phyloP scores from a whole-genome alignment of 2,113 vertebrate genomes.

The Tor tambroides region DNA sequence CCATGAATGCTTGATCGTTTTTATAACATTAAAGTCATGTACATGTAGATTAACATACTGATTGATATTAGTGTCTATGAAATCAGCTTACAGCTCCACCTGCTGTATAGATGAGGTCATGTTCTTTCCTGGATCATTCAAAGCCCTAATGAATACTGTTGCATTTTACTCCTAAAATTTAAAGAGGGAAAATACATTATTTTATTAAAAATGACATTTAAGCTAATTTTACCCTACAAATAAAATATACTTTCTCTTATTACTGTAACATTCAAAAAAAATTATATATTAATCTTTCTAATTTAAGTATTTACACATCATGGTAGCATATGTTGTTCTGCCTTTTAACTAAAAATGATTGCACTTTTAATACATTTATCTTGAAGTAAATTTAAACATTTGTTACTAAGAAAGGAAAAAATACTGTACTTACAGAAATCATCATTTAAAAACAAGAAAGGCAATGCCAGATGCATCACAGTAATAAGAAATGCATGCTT shows the following conservation, averaged over 20 bases:
- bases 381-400: neutral
- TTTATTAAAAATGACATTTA: neutral
- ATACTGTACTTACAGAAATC: neutral
- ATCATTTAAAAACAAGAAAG: neutral
- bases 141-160: neutral
- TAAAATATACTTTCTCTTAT: neutral
- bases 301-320: neutral
- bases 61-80: neutral
- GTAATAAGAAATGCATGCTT: neutral
- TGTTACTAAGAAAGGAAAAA: neutral
- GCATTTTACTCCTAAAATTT: neutral
- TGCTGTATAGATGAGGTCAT: constrained; percentile 42
- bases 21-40: neutral
- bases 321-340: neutral
- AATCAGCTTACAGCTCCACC: constrained; percentile 36
- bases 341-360: no score
- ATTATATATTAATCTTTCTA: no score
- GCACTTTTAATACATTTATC: neutral
- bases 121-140: neutral
- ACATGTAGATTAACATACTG: neutral
- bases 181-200: neutral
- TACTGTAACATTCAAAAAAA: neutral
- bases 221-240: neutral
- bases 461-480: neutral
- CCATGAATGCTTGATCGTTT: neutral